Conservation (phyloP, 2,888 invertebrate genomes). For the Bhutanitis thaidina region DNA sequence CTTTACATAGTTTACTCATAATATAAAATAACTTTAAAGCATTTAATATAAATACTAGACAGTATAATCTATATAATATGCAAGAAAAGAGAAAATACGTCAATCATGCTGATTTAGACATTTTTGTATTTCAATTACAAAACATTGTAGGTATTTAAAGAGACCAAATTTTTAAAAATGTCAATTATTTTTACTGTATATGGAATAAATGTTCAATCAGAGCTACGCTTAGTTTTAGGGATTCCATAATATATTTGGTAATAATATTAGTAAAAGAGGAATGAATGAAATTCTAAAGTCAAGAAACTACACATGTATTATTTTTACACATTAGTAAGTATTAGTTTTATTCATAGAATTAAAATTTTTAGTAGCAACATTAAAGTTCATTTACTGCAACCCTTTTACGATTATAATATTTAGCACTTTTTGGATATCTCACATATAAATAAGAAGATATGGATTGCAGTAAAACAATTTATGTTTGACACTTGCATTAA, state of each 20-base stretch:
- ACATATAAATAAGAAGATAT: neutral
- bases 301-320: constrained; percentile 13
- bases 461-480: neutral
- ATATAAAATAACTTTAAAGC: too few species aligned
- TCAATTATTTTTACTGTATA: too few species aligned
- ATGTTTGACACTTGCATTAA: neutral
- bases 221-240: too few species aligned
- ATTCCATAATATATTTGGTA: neutral
- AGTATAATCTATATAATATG: too few species aligned
- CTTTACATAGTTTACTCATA: too few species aligned
- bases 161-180: too few species aligned
- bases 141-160: too few species aligned
- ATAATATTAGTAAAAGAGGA: constrained; percentile 7
- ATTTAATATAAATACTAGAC: too few species aligned
- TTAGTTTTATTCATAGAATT: neutral
- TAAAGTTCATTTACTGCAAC: neutral
- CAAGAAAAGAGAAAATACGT: too few species aligned
- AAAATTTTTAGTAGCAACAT: neutral
- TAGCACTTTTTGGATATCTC: neutral
- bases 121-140: too few species aligned
- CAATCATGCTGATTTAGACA: too few species aligned
- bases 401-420: neutral
- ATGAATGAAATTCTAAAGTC: constrained; percentile 12
- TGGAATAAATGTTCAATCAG: too few species aligned
- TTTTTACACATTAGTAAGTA: neutral